Evolutionary conservation across 2,888 invertebrate species (phyloP), one percentile per base, ranked within the genome.

Genomic region (Nowickia ferox): DNA sequence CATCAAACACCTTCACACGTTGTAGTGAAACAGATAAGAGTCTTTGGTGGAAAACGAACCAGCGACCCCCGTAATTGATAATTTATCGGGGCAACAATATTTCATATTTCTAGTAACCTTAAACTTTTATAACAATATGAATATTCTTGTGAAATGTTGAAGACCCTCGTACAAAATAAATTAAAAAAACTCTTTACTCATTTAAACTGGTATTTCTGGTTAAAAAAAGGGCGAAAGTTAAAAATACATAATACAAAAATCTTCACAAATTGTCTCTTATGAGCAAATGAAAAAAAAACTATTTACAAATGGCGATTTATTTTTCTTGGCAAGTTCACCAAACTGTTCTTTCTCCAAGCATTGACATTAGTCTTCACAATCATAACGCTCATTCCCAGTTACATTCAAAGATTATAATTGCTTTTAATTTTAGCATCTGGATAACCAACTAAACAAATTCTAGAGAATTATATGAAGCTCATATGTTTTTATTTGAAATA

Each of bases 341-440:
- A 46, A 59, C 15, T 48, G 22, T 22, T n/a, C 30, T 13, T 40
- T 57, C 5, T 46, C 15, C 19, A 15, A 15, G 13, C 13, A n/a
- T n/a, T 17, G 40, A 55, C 30, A 51, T 9, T 78, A 44, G 51
- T 57, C 53, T 57, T 48, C 55, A 72, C 19, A 63, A 63, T 55
- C 44, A 63, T 13, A 55, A 30, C 22, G 38, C 48, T 30, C 9
- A 9, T 17, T 48, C n/a, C 53, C 38, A 22, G 9, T 57, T 57
- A 15, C 15, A 1, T 57, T 38, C 5, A 6, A 30, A 57, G 4
- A 19, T 19, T 19, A 22, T 22, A 19, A 22, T 48, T 15, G 6
- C 11, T 30, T 30, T 30, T 6, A 6, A 30, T 30, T 30, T 30
- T 30, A 30, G 30, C 30, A 30, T 30, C 30, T 30, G 30, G 6